phyloP scores from a whole-genome alignment of 2,113 vertebrate species.

The Ptilorrhoa leucosticta region DNA sequence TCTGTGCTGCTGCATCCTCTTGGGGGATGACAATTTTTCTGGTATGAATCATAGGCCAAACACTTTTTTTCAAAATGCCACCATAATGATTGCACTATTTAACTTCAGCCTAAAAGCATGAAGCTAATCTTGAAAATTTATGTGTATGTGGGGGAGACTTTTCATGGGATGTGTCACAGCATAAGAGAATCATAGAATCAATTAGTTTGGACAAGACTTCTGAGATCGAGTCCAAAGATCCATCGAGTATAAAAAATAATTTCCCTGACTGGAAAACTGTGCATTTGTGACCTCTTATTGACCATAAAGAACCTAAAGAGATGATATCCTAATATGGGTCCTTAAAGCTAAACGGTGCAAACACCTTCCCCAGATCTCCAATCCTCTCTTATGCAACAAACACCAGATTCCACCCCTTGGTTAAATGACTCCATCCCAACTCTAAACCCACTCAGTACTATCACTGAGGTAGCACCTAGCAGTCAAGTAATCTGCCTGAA shows the following conservation, averaged over 20 bases:
- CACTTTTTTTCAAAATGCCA: not conserved
- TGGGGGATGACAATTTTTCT: not conserved
- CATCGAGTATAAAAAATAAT: not conserved
- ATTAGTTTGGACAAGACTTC: not conserved
- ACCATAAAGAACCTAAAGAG: not conserved
- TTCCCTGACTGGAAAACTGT: not conserved
- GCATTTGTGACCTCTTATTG: not conserved
- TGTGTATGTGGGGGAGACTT: not conserved
- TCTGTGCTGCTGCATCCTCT: not conserved
- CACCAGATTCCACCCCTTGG: not conserved
- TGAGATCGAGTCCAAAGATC: not conserved
- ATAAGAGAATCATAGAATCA: not conserved
- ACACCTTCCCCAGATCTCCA: not conserved
- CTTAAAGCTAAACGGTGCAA: not conserved
- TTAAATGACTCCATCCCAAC: not conserved
- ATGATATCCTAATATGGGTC: not conserved
- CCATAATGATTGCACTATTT: not conserved
- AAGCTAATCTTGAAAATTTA: not conserved
- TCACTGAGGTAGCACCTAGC: not conserved
- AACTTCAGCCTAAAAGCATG: not conserved
- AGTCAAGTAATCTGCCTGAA: not conserved
- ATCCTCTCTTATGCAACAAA: not conserved
- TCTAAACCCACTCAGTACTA: not conserved
- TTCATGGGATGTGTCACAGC: accelerated
- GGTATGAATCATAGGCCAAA: not conserved